These are phyloP conservation scores for Thymallus thymallus DNA, from an alignment of 2,113 vertebrate genomes.

Conservation along the genomic window DNA sequence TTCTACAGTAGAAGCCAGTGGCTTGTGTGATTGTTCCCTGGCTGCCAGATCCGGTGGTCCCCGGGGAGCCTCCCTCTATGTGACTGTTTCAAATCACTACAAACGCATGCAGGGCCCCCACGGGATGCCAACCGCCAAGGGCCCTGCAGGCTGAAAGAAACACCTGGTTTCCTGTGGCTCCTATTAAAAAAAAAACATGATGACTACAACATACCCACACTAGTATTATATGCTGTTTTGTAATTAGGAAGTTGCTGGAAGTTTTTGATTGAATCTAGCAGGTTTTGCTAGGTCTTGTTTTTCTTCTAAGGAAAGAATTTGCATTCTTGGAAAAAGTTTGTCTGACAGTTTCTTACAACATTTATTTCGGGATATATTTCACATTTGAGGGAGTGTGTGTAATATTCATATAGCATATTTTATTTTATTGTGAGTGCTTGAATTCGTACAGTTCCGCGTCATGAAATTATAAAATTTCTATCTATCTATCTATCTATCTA, in stretches of 20 bases:
- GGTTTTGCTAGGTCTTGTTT: too few relatives aligned
- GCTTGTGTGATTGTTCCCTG: conserved; percentile 35
- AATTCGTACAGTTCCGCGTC: too few relatives aligned
- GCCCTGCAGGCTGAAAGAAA: conserved; percentile 38
- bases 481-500: too few relatives aligned
- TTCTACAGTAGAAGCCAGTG: conserved; percentile 25
- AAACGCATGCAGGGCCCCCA: conserved; percentile 40
- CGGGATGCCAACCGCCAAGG: conserved; percentile 47
- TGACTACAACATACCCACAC: background rate
- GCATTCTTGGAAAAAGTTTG: too few relatives aligned
- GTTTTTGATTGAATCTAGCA: too few relatives aligned
- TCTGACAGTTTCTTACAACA: too few relatives aligned
- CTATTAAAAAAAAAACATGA: background rate
- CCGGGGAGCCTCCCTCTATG: conserved; percentile 39
- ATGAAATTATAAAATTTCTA: too few relatives aligned
- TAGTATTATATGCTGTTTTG: background rate
- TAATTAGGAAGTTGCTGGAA: background rate
- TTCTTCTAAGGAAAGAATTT: too few relatives aligned
- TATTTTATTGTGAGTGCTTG: too few relatives aligned
- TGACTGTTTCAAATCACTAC: conserved; percentile 55
- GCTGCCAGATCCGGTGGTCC: conserved; percentile 49
- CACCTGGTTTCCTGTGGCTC: conserved; percentile 13
- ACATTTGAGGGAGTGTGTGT: too few relatives aligned
- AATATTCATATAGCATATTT: too few relatives aligned
- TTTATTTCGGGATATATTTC: too few relatives aligned